Evolutionary conservation across 2,113 vertebrate genomes (phyloP), one percentile per base, ranked within the genome.

Genomic region (Corythaixoides concolor): DNA sequence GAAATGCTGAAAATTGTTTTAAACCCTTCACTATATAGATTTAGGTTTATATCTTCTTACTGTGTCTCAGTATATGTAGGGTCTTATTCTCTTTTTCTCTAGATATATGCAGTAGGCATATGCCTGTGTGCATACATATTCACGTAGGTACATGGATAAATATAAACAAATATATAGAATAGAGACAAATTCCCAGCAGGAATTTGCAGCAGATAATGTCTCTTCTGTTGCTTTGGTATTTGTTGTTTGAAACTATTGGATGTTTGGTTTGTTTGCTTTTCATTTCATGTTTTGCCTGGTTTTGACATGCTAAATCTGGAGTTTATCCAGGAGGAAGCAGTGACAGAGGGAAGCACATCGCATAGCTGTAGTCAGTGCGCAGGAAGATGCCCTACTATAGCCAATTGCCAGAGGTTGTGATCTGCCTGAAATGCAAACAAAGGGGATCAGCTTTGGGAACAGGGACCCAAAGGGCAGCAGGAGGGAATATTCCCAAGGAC

Each of bases 1-100:
- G 53, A 95, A 95, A 90, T 76, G 35, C 53, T 79, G 80, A 79
- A 78, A 87, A 83, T 68, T n/a, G 53, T 76, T 97, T 96, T 76
- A 76, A 94, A 89, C 14, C 35, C 26, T 81, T 82, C 47, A 33
- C 45, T 82, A 8, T 50, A 89, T 30, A 69, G 53, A 85, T 43
- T 33, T 78, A 37, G 0, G 37, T 94, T 73, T 89, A 56, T 66
- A 75, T 75, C 89, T 89, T 80, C 52, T 92, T 89, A 56, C 64
- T 41, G 13, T 69, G 20, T 58, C 32, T 53, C 58, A 77, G 32
- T 49, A 52, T 68, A 45, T 32, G n/a, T 23, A 94, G 37, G 5
- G 3, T 78, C 76, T 70, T 81, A 50, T 37, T 88, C 78, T 87
- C 62, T 72, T 89, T 28, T 58, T 91, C 49, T 86, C 17, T 86